These are phyloP conservation scores for Nyctibius bracteatus DNA, from an alignment of 2,113 vertebrate genomes.

Conservation along the genomic window DNA sequence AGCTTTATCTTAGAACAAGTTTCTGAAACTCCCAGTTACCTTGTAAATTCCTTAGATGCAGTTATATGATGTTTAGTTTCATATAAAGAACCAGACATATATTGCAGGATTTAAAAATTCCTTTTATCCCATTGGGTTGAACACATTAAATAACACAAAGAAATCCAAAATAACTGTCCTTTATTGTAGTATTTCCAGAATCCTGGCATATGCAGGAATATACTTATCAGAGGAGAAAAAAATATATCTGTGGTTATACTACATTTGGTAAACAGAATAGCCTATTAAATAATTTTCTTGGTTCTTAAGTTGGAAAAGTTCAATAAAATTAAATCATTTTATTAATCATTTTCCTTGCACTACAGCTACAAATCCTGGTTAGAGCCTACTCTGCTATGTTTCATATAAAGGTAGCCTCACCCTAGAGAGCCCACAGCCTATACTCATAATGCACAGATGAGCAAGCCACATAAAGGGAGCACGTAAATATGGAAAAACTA, in stretches of 20 bases:
- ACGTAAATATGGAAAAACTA: neutral
- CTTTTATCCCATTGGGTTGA: neutral
- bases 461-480: neutral
- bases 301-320: neutral
- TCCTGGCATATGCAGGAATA: neutral
- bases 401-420: neutral
- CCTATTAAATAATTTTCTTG: neutral
- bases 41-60: conserved; percentile 21
- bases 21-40: conserved; percentile 7
- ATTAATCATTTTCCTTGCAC: neutral
- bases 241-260: neutral
- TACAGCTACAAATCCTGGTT: neutral
- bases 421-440: neutral
- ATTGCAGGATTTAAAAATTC: neutral
- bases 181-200: neutral
- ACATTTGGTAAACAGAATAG: neutral
- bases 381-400: neutral
- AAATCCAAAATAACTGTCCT: neutral
- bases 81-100: neutral
- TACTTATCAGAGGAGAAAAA: neutral
- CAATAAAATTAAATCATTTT: neutral
- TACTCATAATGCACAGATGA: rapidly evolving
- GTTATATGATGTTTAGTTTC: neutral
- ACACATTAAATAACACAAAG: neutral
- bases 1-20: conserved; percentile 28